These are phyloP conservation scores for Epicauta chinensis DNA, from an alignment of 1,140 invertebrate genomes.

Conservation along the genomic window DNA sequence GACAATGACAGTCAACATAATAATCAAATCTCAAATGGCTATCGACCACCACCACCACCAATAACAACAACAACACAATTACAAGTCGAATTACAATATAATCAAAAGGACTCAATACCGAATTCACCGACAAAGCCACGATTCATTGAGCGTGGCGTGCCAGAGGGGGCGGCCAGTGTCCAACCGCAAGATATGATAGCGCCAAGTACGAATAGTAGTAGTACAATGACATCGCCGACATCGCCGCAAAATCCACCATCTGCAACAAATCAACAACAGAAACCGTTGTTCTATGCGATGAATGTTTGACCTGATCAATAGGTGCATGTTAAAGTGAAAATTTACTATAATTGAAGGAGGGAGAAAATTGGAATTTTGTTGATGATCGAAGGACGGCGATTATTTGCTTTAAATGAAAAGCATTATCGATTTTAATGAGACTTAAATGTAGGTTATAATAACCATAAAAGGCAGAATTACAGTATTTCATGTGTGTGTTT, in stretches of 20 bases:
- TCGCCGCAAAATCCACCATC: slow-evolving; percentile 35
- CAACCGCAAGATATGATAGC: slow-evolving; percentile 48
- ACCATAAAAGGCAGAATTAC: slow-evolving; percentile 28
- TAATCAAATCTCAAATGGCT: slow-evolving; percentile 35
- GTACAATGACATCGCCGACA: slow-evolving; percentile 45
- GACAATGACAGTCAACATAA: slow-evolving; percentile 35
- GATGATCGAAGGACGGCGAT: too few relatives aligned
- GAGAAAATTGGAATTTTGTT: background rate
- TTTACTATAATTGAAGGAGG: slow-evolving; percentile 12
- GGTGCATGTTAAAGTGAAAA: slow-evolving; percentile 37
- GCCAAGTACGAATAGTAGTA: slow-evolving; percentile 37
- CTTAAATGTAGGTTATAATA: slow-evolving; percentile 33
- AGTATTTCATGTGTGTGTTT: slow-evolving; percentile 11
- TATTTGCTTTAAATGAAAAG: slow-evolving; percentile 19
- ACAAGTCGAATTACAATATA: slow-evolving; percentile 29
- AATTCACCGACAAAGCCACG: slow-evolving; percentile 43
- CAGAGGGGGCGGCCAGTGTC: slow-evolving; percentile 55
- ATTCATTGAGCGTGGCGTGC: slow-evolving; percentile 53
- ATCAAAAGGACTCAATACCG: slow-evolving; percentile 40
- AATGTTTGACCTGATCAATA: slow-evolving; percentile 53
- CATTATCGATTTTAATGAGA: slow-evolving; percentile 19
- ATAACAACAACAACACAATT: too few relatives aligned
- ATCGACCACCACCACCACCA: slow-evolving; percentile 35
- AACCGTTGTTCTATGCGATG: slow-evolving; percentile 54
- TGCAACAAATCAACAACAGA: slow-evolving; percentile 24